Percentiles rank a stretch among this genome's conserved stretches.
Conservation (phyloP, 2,113 vertebrate genomes). For the Butorides virescens region DNA sequence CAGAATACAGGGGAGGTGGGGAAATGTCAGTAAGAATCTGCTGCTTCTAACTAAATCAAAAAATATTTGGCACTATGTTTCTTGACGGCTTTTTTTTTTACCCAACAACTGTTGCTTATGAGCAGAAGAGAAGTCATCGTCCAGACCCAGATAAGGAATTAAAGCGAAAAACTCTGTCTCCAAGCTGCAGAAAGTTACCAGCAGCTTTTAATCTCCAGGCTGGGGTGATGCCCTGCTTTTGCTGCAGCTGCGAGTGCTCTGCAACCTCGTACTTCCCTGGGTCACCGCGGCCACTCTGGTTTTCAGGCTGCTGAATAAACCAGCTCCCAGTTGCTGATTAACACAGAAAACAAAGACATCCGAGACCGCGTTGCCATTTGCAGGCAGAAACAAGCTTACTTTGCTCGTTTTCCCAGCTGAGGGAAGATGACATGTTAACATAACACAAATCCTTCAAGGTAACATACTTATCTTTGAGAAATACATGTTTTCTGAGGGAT, state of each 20-base stretch:
- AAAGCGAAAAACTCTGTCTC: background rate
- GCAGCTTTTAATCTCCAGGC: background rate
- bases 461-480: background rate
- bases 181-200: background rate
- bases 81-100: background rate
- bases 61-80: background rate
- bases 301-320: background rate
- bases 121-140: background rate
- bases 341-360: background rate
- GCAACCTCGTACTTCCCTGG: background rate
- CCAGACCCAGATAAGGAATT: background rate
- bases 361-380: rapidly evolving
- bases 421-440: background rate
- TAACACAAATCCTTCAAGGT: background rate
- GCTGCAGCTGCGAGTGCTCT: background rate
- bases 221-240: background rate
- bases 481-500: background rate
- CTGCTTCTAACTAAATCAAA: background rate
- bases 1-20: background rate
- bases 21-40: background rate
- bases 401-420: background rate
- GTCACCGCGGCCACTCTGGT: background rate
- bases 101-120: background rate
- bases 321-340: background rate
- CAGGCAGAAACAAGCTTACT: background rate